Percentiles rank a stretch among this genome's conserved stretches.
These are phyloP conservation scores for Apotomis turbidana DNA, from an alignment of 2,888 invertebrate genomes.

Conservation along the genomic window DNA sequence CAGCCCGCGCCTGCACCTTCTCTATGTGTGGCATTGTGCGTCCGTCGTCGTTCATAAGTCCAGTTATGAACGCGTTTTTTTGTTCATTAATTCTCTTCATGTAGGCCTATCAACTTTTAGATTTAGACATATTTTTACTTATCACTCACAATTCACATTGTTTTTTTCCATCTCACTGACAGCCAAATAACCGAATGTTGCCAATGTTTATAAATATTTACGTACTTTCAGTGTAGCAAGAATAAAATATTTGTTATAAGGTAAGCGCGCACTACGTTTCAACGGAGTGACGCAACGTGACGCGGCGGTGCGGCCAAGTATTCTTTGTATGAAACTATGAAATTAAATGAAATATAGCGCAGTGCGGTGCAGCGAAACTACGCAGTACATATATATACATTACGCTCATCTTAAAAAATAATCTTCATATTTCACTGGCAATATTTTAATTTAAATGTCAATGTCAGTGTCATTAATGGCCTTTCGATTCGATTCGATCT, in stretches of 20 bases:
- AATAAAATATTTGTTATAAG: neutral
- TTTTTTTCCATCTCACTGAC: conserved; percentile 70
- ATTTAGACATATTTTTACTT: conserved; percentile 74
- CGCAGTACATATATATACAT: too few species aligned
- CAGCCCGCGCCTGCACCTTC: conserved; percentile 71
- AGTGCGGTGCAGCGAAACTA: too few species aligned
- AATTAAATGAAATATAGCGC: too few species aligned
- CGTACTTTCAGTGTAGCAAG: neutral
- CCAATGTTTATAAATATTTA: neutral
- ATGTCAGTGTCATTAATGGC: too few species aligned
- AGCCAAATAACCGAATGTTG: conserved; percentile 47
- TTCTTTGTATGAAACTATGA: too few species aligned
- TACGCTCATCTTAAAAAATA: too few species aligned
- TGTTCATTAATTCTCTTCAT: conserved; percentile 38
- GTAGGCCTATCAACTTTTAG: conserved; percentile 63
- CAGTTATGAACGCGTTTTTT: conserved; percentile 32
- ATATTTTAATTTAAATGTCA: too few species aligned
- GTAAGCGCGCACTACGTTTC: too few species aligned
- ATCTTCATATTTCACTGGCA: too few species aligned
- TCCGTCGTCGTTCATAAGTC: conserved; percentile 42
- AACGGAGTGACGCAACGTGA: too few species aligned
- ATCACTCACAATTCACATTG: conserved; percentile 65
- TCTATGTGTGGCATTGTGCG: conserved; percentile 75
- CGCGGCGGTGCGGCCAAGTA: too few species aligned
- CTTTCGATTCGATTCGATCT: too few species aligned